Evolutionary conservation across 2,888 invertebrate genomes (phyloP), one percentile per base, ranked within the genome.

Genomic region (Microplitis manilae): DNA sequence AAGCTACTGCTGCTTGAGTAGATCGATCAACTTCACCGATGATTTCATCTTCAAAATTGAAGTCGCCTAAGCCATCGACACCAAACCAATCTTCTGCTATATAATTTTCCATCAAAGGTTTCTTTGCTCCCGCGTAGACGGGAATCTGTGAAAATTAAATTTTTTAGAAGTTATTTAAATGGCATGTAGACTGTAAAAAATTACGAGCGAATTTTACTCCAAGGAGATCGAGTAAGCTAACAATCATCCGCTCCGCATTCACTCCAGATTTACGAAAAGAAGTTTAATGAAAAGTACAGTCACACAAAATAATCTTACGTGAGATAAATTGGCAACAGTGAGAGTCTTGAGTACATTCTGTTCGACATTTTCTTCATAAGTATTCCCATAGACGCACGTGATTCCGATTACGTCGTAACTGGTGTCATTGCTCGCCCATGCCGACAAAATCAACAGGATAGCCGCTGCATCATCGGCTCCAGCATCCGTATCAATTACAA

Each of bases 351-450:
- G 86, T 0, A 92, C 91, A 84, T 93, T 93, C 1, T 80, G 79
- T 50, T 88, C 88, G 0, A 91, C 92, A 80, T 92, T 90, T 13
- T 90, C 85, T 5, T 92, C 84, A 0, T 85, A 81, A 0, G 91
- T 91, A 83, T 92, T 93, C 2, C 93, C 93, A 65, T 91, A 88
- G 1, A 90, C 90, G 80, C 92, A 92, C 1, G 93, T 93, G 69
- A 93, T 91, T n/a, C 91, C 93, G 1, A 92, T 65, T 5, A 93
- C 85, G 69, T 91, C 86, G 6, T 90, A 86, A 68, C 71, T 73
- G 4, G 71, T 71, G 1, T 85, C 79, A 1, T 84, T 78, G 38
- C 8, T 82, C 75, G 7, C 76, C 79, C 39, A 50, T 13, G 83
- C 82, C 5, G 83, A 82, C 6, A 91, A 81, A 4, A 88, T 84